Evolutionary conservation across 2,797 vertebrate genomes (phyloP), one percentile per base, ranked within the genome.

Genomic region (Melanotaenia maccullochi): DNA sequence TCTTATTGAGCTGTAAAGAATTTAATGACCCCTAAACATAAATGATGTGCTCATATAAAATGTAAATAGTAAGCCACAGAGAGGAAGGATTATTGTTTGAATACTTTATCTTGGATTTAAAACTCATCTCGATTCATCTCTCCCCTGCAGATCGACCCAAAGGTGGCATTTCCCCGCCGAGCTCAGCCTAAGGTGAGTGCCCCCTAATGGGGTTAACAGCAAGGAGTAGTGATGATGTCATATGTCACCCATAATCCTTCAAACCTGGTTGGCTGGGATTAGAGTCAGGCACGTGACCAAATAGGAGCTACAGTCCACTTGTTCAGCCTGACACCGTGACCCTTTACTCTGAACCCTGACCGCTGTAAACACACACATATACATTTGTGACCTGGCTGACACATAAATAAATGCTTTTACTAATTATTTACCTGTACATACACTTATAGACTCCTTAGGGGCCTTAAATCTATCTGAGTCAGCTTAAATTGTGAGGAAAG

Each of bases 171-270:
- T 78, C 97, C 97, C 42, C 96, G 97, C 63, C 92, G 97, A 93
- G 97, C 97, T 82, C 97, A 98, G 88, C 97, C 97, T 64, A 98
- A 98, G 96, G 97, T 98, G 90, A 92, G 92, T 90, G 52, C 67
- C 42, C 70, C 66, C 62, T 40, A 69, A 71, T 73, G 58, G 73
- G 63, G 79, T 85, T 85, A 84, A 84, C 44, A n/a, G 24, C n/a
- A 44, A 52, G 62, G 65, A 47, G 75, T 38, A 28, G 65, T 58
- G 72, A 79, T 85, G 89, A 90, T 80, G 84, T 92, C 86, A 87
- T 69, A 69, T 78, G 87, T 89, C 87, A 75, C 73, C 57, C 62
- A 65, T 83, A 75, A 87, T 91, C 77, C 79, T 64, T 76, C 68
- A 75, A 63, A 66, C 22, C 78, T 72, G 78, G 63, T 79, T 87